These are phyloP conservation scores for Cotesia congregata DNA, from an alignment of 2,888 invertebrate species.

Conservation along the genomic window DNA sequence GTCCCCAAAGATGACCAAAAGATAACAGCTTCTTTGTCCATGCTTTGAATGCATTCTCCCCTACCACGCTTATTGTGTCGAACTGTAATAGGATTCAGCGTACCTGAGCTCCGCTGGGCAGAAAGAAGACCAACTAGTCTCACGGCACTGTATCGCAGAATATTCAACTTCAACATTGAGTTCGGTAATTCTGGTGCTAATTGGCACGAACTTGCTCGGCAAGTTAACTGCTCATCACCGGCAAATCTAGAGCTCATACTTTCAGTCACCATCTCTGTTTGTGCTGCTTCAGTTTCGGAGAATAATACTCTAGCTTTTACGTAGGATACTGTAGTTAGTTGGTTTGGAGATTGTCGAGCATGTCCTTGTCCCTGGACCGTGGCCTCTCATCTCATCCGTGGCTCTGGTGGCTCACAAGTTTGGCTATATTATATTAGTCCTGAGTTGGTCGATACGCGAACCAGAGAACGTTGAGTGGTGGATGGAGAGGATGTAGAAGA, in stretches of 20 bases:
- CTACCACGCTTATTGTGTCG: too few species aligned
- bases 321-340: neutral
- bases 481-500: slow-evolving; percentile 3
- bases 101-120: too few species aligned
- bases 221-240: slow-evolving; percentile 27
- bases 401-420: slow-evolving; percentile 19
- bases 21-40: too few species aligned
- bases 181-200: slow-evolving; percentile 18
- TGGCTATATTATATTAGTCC: too few species aligned
- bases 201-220: slow-evolving; percentile 29
- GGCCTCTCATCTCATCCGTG: neutral
- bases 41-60: too few species aligned
- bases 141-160: too few species aligned
- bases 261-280: neutral
- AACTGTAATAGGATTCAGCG: too few species aligned
- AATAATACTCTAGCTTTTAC: slow-evolving; percentile 9
- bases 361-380: slow-evolving; percentile 11
- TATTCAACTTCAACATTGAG: too few species aligned
- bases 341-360: neutral
- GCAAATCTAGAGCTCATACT: slow-evolving; percentile 1
- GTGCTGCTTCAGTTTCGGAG: neutral
- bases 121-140: too few species aligned
- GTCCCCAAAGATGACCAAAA: too few species aligned
- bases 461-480: slow-evolving; percentile 1
- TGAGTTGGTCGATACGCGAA: slow-evolving; percentile 30